These are phyloP conservation scores for Paradisaea rubra DNA, from an alignment of 2,113 vertebrate species.

Conservation along the genomic window DNA sequence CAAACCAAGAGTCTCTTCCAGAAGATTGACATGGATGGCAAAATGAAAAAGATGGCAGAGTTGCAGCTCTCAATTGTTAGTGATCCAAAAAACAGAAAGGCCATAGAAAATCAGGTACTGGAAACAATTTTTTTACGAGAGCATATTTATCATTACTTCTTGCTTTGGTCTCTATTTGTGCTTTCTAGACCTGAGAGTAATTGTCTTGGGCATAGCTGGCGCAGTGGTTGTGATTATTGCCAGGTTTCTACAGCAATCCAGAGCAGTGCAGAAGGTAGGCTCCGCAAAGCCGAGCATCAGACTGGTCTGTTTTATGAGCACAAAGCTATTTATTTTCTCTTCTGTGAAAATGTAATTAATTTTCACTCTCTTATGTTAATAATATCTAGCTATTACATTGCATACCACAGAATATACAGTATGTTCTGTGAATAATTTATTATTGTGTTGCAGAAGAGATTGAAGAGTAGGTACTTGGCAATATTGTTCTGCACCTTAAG, in stretches of 20 bases:
- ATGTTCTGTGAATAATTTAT: not conserved
- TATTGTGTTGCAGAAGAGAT: not conserved
- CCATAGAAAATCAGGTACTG: slow-evolving; percentile 93
- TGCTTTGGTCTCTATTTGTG: not conserved
- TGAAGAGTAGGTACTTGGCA: not conserved
- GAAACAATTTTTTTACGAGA: not conserved
- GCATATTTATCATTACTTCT: not conserved
- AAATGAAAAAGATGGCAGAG: slow-evolving; percentile 98
- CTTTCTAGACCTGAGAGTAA: not conserved
- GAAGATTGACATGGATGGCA: slow-evolving; percentile 97
- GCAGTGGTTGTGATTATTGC: not conserved
- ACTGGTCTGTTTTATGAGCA: not conserved
- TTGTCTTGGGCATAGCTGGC: not conserved
- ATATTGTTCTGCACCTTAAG: not conserved
- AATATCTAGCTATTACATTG: not conserved
- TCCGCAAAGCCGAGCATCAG: not conserved
- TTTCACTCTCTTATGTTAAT: not conserved
- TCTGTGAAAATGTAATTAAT: not conserved
- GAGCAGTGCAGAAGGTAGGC: not conserved
- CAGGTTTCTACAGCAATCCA: not conserved
- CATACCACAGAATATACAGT: not conserved
- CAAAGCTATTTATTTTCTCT: not conserved
- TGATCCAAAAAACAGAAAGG: slow-evolving; percentile 91
- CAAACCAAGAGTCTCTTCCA: slow-evolving; percentile 88
- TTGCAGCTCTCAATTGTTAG: slow-evolving; percentile 88